These are phyloP conservation scores for Pseudorectes ferrugineus DNA, from an alignment of 2,113 vertebrate genomes.

Conservation along the genomic window DNA sequence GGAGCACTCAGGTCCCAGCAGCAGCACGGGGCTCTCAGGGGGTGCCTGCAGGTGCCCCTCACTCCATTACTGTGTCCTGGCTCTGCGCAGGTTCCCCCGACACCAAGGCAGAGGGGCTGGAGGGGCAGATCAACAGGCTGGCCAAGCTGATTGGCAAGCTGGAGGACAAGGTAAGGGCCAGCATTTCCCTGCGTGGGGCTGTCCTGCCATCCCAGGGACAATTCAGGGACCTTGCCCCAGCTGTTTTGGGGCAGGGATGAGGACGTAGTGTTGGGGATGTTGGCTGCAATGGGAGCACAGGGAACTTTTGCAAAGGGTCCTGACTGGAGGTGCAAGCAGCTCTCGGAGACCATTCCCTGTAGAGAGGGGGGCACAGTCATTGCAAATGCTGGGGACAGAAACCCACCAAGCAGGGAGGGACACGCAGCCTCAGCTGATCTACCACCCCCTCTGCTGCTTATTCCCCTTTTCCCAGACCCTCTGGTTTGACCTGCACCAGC, in stretches of 20 bases:
- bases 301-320: not conserved
- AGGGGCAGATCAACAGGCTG: slow-evolving; percentile 89
- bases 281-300: not conserved
- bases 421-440: not conserved
- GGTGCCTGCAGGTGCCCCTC: accelerated
- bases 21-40: not conserved
- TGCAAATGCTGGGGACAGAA: not conserved
- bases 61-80: not conserved
- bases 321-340: accelerated
- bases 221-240: not conserved
- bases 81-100: slow-evolving; percentile 68
- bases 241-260: not conserved
- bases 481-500: slow-evolving; percentile 95
- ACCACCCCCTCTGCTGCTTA: not conserved
- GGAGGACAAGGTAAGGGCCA: slow-evolving; percentile 88
- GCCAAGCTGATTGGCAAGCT: slow-evolving; percentile 90
- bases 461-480: slow-evolving; percentile 79
- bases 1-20: accelerated
- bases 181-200: accelerated
- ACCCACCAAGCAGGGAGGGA: not conserved
- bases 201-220: not conserved
- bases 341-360: accelerated
- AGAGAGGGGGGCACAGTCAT: not conserved
- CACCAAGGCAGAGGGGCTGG: slow-evolving; percentile 87
- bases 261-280: accelerated